Conservation (phyloP, 2,888 invertebrate species). For the Helicoverpa assulta region DNA sequence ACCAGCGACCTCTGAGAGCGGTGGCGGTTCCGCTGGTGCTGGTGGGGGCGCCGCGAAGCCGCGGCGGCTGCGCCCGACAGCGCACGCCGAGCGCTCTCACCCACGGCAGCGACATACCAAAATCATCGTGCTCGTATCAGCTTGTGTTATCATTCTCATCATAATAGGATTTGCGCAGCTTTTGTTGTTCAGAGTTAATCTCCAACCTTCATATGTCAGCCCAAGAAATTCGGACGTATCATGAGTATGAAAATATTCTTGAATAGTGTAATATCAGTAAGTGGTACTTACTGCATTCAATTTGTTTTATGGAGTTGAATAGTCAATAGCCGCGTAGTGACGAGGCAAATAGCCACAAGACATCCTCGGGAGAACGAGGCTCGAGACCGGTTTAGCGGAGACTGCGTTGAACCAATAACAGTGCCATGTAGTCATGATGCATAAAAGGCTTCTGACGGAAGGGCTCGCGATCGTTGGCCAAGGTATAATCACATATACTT, state of each 20-base stretch:
- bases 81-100: neutral
- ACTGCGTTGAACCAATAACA: too few species aligned
- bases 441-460: too few species aligned
- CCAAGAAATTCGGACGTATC: neutral
- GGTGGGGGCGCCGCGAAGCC: neutral
- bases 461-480: too few species aligned
- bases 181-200: neutral
- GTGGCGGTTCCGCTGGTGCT: neutral
- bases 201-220: neutral
- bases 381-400: too few species aligned
- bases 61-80: neutral
- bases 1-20: neutral
- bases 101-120: slow-evolving; percentile 11
- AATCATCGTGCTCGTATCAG: slow-evolving; percentile 12
- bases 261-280: neutral
- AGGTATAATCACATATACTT: too few species aligned
- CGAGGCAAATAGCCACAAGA: too few species aligned
- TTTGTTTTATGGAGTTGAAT: too few species aligned
- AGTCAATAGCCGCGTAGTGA: too few species aligned
- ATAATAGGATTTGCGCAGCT: slow-evolving; percentile 21
- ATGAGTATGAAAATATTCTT: neutral
- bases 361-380: too few species aligned
- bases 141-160: slow-evolving; percentile 20
- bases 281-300: neutral
- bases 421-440: too few species aligned